Evolutionary conservation across 2,797 vertebrate species (phyloP), one percentile per base, ranked within the genome.

Genomic region (Mus spretus): DNA sequence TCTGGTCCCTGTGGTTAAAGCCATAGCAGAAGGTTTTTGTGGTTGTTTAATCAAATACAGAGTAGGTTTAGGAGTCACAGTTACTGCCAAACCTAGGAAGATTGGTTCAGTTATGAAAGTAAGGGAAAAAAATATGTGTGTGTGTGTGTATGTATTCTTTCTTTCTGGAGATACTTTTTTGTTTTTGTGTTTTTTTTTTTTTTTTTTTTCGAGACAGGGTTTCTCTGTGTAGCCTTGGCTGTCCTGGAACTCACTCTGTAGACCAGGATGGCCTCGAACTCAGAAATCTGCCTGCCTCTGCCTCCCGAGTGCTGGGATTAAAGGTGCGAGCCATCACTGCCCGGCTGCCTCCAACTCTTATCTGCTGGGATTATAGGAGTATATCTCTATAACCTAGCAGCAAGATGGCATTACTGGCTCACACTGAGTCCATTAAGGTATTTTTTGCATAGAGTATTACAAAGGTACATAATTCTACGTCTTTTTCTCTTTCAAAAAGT

Each of bases 1-100:
- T 80, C 72, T 93, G 55, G 55, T 47, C 59, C 50, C 85, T 37
- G 67, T 90, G 50, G 55, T 86, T 94, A 94, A 96, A 95, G 75
- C 57, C 57, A 55, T 96, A 90, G 95, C 80, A 94, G 87, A 93
- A 96, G 61, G 28, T 92, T 96, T 96, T 92, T 94, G 15, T 97
- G 63, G 84, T 77, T 90, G 53, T 88, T 94, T 65, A 95, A 53
- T 93, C 13, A 20, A 91, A 37, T 81, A 90, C 81, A 82, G 84
- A 37, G 93, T 57, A 93, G 89, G 94, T 65, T 86, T 91, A 93
- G 89, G 83, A 44, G 22, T 44, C 37, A 93, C 80, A 94, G 28
- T 94, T 96, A 40, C 37, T 40, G 37, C 37, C 37, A 40, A 40
- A 40, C 37, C 37, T 40, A 40, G 37, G 75, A 96, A 97, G 83